Percentiles rank a stretch among this genome's conserved stretches.
phyloP scores from a whole-genome alignment of 2,888 invertebrate species.

The Neoascia interrupta region DNA sequence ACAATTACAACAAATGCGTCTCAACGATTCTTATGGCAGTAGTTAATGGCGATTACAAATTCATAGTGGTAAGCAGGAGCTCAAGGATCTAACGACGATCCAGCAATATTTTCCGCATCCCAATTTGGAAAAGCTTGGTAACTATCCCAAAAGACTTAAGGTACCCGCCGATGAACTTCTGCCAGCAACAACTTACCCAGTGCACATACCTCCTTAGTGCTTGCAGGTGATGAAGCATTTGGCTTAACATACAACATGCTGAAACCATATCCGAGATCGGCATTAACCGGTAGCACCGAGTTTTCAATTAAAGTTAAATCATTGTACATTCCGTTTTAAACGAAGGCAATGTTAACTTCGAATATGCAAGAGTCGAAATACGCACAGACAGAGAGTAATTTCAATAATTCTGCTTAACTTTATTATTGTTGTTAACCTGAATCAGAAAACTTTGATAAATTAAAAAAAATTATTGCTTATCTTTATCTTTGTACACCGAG shows the following conservation, averaged over 20 bases:
- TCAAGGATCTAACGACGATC: slow-evolving; percentile 16
- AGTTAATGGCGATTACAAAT: slow-evolving; percentile 18
- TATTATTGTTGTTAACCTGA: too few species aligned
- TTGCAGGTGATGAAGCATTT: slow-evolving; percentile 21
- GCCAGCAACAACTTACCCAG: slow-evolving; percentile 4
- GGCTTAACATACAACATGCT: slow-evolving; percentile 10
- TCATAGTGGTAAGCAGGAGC: slow-evolving; percentile 15
- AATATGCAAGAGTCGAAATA: too few species aligned
- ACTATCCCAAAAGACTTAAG: too few species aligned
- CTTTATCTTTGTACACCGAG: too few species aligned
- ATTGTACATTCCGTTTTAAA: not conserved
- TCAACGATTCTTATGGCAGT: slow-evolving; percentile 17
- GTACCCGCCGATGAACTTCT: not conserved
- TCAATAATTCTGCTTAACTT: not conserved
- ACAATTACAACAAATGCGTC: slow-evolving; percentile 24
- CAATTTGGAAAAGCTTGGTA: not conserved
- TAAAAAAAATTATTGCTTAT: not conserved
- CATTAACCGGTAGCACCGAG: not conserved
- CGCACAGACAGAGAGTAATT: too few species aligned
- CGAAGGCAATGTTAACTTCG: not conserved
- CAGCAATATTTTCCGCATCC: too few species aligned
- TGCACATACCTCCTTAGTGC: not conserved
- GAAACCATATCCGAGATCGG: not conserved
- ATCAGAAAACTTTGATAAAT: too few species aligned
- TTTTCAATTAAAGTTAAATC: not conserved